Evolutionary conservation across 2,113 vertebrate genomes (phyloP).

Genomic region (Microcebus ravelobensis): DNA sequence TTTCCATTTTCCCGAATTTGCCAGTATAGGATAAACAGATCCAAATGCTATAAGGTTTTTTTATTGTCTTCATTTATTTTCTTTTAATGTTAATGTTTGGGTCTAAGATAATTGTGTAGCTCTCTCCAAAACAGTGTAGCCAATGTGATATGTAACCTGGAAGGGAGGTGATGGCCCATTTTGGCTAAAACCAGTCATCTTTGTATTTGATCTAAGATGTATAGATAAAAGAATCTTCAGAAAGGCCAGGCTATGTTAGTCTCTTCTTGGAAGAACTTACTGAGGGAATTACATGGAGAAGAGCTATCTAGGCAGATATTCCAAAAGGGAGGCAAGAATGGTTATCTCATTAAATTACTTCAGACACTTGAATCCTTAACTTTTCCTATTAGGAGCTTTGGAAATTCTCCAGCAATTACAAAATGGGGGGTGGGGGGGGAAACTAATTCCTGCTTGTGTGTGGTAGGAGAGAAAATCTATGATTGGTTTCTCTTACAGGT

Average conservation of each 20-base stretch:
- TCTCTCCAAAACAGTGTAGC: slow-evolving; percentile 1
- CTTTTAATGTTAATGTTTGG: slow-evolving; percentile 45
- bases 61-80: slow-evolving; percentile 19
- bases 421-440: neutral
- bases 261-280: slow-evolving; percentile 34
- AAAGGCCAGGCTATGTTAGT: slow-evolving; percentile 3
- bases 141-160: neutral
- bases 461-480: neutral
- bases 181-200: neutral
- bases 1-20: slow-evolving; percentile 24
- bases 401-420: neutral
- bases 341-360: neutral
- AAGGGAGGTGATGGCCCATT: neutral
- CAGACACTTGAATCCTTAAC: slow-evolving; percentile 1
- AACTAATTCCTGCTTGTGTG: neutral
- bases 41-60: neutral
- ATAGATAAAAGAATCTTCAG: neutral
- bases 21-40: neutral
- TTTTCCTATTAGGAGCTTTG: slow-evolving; percentile 1
- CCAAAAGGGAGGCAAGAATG: slow-evolving; percentile 11
- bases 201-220: neutral
- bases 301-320: neutral
- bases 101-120: neutral
- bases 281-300: slow-evolving; percentile 38
- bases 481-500: slow-evolving; percentile 82